These are phyloP conservation scores for Tokudaia muenninki DNA, from an alignment of 2,797 vertebrate species.

Conservation along the genomic window DNA sequence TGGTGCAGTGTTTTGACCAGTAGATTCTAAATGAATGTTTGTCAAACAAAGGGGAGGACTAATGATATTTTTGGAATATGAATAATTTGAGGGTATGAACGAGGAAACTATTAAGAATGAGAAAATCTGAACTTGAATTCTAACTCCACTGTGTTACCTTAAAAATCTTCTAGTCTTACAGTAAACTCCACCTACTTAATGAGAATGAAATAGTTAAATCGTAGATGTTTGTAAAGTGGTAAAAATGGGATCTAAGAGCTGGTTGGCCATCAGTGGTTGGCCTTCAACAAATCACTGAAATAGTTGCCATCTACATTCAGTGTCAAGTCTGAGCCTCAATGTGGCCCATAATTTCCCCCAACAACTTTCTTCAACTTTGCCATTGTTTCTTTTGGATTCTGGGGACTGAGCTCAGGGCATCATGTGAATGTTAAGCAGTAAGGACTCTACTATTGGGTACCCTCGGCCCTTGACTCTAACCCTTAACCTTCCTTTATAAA, in stretches of 20 bases:
- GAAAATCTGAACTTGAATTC: neutral
- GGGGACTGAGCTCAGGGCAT: neutral
- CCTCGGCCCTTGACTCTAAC: too few relatives aligned
- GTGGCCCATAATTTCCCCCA: fast-evolving
- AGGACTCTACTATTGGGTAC: neutral
- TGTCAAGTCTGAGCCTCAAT: neutral
- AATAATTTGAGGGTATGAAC: neutral
- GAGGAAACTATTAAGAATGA: slow-evolving; percentile 17
- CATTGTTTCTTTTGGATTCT: neutral
- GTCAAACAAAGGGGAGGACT: neutral
- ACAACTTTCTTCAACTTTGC: neutral
- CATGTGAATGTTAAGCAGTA: neutral
- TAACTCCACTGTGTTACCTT: neutral
- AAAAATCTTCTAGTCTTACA: neutral
- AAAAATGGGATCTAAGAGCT: neutral
- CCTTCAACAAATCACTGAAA: neutral
- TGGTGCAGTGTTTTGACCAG: neutral
- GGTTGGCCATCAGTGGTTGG: neutral
- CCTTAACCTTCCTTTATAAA: neutral
- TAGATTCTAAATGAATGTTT: neutral
- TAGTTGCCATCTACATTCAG: neutral
- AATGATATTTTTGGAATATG: neutral
- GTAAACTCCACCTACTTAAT: neutral
- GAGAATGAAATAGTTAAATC: neutral
- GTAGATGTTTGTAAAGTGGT: neutral